Evolutionary conservation across 2,113 vertebrate genomes (phyloP), one percentile per base, ranked within the genome.

Genomic region (Henicopernis longicauda): DNA sequence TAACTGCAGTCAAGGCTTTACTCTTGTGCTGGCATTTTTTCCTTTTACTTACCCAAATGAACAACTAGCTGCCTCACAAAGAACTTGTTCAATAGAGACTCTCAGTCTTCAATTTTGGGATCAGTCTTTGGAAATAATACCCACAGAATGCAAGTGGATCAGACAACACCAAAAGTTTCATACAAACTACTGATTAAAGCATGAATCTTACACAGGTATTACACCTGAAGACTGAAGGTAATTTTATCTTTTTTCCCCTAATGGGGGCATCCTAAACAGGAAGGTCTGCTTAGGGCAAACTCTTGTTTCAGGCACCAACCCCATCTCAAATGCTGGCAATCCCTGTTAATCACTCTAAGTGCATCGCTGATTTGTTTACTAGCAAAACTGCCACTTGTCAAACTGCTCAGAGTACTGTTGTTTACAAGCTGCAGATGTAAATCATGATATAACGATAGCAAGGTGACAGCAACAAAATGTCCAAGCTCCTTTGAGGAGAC

Each of bases 391-490:
- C 81, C 93, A 40, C 91, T 93, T 89, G 84, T 93, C 95, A 94
- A 34, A 36, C 69, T 44, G 83, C 91, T 91, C 14, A 3, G 59
- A 8, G 61, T 14, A 42, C 72, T 78, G 67, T 2, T 91, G 83
- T 86, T 93, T 89, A 81, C 95, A 81, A 5, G 77, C 77, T 86
- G 77, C 83, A 91, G 89, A 71, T 84, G 83, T 84, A 89, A 96
- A 94, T 71, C 45, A 50, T 8, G 65, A 63, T 10, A 70, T 0
- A 12, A 71, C 80, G 59, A 25, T 2, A 65, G 81, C 73, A 80
- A 71, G 50, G 93, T 81, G 93, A 96, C 94, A 96, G 84, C 83
- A 93, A 47, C 65, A 79, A 50, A 93, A 47, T 8, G 63, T 82
- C 93, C 83, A 3, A 52, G 59, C 38, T 94, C 61, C 86, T 94